Base-by-base conservation (phyloP, 2,888 invertebrate species). In the Tinea trinotella region DNA sequence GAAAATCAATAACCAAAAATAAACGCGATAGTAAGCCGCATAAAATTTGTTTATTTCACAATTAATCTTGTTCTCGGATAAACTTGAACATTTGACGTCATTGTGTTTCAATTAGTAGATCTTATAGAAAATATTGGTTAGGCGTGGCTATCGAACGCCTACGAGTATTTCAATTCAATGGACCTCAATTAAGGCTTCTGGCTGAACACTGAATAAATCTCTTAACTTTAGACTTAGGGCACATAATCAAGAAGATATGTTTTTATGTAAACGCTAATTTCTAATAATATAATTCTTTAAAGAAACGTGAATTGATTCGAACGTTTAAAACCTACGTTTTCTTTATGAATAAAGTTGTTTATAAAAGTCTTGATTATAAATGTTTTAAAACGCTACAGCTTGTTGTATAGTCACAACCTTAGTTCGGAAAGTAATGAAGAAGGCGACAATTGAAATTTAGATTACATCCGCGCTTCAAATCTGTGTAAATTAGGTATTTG, bases 81-180 rank as follows among this genome's bases (percentile, higher is more conserved):
- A 30, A 10, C 30, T 30, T 30, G n/a, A 7, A n/a, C 30, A n/a
- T 30, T 30, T 30, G 30, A 7, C 30, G 30, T 30, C 30, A 30
- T 30, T 30, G 30, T 30, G 30, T 30, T 30, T 30, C 30, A 30
- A 30, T 30, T n/a, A 30, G 30, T 30, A 30, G 7, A 7, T 30
- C 30, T 30, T 10, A 30, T 30, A 30, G 30, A 30, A 30, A 30
- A 30, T 30, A n/a, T 30, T 30, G 30, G 30, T 30, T 30, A 30
- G 30, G 30, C 30, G 30, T 30, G 62, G 57, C 62, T 61, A 66
- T 62, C 70, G 72, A 67, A 70, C 71, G 67, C 67, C 70, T 69
- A 69, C 69, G 74, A 76, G 78, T 76, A 74, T 71, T 68, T 68
- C 70, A 67, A 64, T 62, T 79, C 73, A 80, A 79, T 75, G 65